Evolutionary conservation across 1,140 invertebrate species (phyloP).

Genomic region (Drosophila littoralis): DNA sequence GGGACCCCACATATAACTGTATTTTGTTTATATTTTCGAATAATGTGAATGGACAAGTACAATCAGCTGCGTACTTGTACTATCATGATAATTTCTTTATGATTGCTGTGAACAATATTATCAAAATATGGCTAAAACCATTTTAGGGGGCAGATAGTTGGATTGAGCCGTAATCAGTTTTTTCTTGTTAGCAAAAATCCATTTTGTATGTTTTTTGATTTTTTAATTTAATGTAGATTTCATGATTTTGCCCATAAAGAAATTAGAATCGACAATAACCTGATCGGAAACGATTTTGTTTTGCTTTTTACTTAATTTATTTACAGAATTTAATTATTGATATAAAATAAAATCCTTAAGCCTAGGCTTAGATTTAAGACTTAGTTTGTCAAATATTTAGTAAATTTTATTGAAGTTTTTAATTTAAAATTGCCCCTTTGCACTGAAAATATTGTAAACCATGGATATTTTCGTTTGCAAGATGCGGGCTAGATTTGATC

Average conservation of each 20-base stretch:
- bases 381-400: too few relatives aligned
- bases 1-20: neutral
- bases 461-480: too few relatives aligned
- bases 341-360: too few relatives aligned
- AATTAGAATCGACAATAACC: too few relatives aligned
- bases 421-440: too few relatives aligned
- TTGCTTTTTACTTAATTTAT: too few relatives aligned
- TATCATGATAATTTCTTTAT: neutral
- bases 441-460: too few relatives aligned
- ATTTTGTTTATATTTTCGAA: neutral
- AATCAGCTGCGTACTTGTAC: slow-evolving; percentile 2
- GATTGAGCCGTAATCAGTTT: neutral
- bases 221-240: neutral
- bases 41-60: neutral
- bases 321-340: too few relatives aligned
- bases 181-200: neutral
- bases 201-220: neutral
- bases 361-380: too few relatives aligned
- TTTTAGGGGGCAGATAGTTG: neutral
- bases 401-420: too few relatives aligned
- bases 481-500: too few relatives aligned
- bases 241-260: neutral
- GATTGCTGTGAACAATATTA: slow-evolving; percentile 1
- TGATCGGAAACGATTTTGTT: too few relatives aligned
- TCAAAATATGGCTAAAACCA: neutral